Base-by-base conservation (phyloP, 2,797 vertebrate species). In the Rallus crepitans region DNA sequence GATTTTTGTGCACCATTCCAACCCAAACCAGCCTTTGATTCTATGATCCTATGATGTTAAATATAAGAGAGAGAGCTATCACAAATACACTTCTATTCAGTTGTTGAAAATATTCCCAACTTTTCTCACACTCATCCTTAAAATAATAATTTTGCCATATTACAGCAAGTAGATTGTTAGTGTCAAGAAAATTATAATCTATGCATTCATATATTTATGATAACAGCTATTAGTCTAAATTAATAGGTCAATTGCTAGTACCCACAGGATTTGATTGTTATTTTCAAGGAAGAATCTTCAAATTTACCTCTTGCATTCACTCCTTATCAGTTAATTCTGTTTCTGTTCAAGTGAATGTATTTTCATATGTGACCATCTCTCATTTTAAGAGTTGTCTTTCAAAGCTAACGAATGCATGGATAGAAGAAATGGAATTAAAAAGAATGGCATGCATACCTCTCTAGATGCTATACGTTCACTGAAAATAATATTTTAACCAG, bases 201-300 rank as follows among this genome's bases (percentile, higher is more conserved):
- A 37, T 81, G 24, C 77, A 81, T 82, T 79, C 70, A 57, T 76
- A 59, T 23, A 56, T 78, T 85, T 88, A 78, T 87, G 42, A 61
- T 87, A 95, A 79, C 17, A 83, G n/a, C 3, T 81, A 63, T 89
- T 90, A 90, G 65, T 48, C 1, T 6, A 78, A 94, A 94, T 90
- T 91, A 91, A 76, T 82, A 93, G 87, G 2, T 28, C 5, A 2
- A 31, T 72, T 81, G 30, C 24, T 79, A 83, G 42, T 28, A 76
- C 77, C 40, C 56, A 35, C 19, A 77, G 59, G 53, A 82, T 86
- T 86, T 80, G 42, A 73, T 69, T 79, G 30, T 79, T 95, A 77
- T 91, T 96, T 94, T 81, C 64, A 89, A 60, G 25, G 56, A 93
- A 90, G 65, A 93, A 95, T 23, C 24, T 86, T 35, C 15, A 82